Base-by-base conservation (phyloP, 2,113 vertebrate genomes). In the Scophthalmus maximus region DNA sequence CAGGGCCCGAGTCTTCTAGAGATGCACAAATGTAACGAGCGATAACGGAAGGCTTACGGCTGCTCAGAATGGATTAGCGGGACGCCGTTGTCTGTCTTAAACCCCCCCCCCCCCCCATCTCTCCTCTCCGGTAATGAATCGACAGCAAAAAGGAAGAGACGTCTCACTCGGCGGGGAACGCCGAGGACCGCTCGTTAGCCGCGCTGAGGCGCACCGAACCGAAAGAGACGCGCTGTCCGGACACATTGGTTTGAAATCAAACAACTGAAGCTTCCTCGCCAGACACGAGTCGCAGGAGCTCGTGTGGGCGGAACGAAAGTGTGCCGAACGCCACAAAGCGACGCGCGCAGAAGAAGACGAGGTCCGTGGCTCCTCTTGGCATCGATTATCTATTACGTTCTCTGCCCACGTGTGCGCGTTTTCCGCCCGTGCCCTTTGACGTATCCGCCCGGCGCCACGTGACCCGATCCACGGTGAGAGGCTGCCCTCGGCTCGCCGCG, bases 11-110 rank as follows among this genome's bases (percentile, higher is more conserved):
- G 84, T 91, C 79, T 94, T 93, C 92, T 93, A 92, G 84, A 90
- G 86, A 92, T 85, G 87, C 88, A 84, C 90, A 91, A 93, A 93
- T 92, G 92, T 89, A 93, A 92, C 57, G 83, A 88, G 89, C n/a
- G 92, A 93, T 92, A 94, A 93, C 76, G 79, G 58, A 81, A 83
- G 89, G 91, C 89, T 93, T 93, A 91, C 68, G 80, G 91, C 86
- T 91, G 93, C 91, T 93, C 90, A 91, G 87, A 91, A 82, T 81
- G 92, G 91, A 93, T 94, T 92, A 93, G 51, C n/a, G 65, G 65
- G 76, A 86, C 86, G 80, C 88, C 69, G 92, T 82, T 90, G 90
- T 91, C 91, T 91, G 88, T 93, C 91, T 91, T 89, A 84, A 82
- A 88, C 88, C 80, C 36, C 46, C 17, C 53, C 14, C 29, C 52